These are phyloP conservation scores for Cephus sareptanus DNA, from an alignment of 2,888 invertebrate genomes.

Conservation along the genomic window DNA sequence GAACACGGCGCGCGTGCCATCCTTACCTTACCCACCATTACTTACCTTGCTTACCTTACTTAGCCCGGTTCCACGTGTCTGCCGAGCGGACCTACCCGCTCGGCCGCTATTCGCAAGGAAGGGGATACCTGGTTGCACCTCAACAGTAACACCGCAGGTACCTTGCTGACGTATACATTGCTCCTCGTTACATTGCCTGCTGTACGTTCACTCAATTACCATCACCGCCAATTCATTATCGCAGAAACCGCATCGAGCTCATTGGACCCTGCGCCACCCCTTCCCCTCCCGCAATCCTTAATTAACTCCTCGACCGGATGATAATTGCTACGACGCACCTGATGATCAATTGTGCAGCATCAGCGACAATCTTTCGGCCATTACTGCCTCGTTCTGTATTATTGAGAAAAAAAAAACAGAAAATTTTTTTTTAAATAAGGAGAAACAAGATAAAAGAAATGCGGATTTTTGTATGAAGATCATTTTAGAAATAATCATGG, in stretches of 20 bases:
- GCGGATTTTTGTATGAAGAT: not conserved
- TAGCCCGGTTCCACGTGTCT: not conserved
- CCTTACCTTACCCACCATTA: conserved; percentile 47
- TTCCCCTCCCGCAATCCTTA: conserved; percentile 50
- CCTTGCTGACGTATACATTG: not conserved
- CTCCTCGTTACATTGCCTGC: conserved; percentile 18
- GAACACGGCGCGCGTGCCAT: conserved; percentile 63
- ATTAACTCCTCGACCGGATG: conserved; percentile 54
- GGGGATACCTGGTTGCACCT: not conserved
- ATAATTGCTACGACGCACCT: conserved; percentile 52
- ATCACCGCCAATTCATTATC: conserved; percentile 57
- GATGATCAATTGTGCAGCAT: conserved; percentile 40
- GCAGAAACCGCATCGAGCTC: conserved; percentile 58
- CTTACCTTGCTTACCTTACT: conserved; percentile 33
- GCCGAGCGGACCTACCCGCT: not conserved
- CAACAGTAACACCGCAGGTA: not conserved
- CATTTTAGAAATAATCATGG: not conserved
- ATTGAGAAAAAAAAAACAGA: not conserved
- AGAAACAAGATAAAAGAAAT: not conserved
- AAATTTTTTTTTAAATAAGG: not conserved
- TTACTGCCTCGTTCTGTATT: not conserved
- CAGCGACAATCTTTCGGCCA: not conserved
- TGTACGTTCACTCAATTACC: conserved; percentile 54
- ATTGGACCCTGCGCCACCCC: conserved; percentile 31
- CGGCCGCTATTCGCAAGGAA: not conserved